Base-by-base conservation (phyloP, 2,113 vertebrate genomes). In the Mixornis gularis region DNA sequence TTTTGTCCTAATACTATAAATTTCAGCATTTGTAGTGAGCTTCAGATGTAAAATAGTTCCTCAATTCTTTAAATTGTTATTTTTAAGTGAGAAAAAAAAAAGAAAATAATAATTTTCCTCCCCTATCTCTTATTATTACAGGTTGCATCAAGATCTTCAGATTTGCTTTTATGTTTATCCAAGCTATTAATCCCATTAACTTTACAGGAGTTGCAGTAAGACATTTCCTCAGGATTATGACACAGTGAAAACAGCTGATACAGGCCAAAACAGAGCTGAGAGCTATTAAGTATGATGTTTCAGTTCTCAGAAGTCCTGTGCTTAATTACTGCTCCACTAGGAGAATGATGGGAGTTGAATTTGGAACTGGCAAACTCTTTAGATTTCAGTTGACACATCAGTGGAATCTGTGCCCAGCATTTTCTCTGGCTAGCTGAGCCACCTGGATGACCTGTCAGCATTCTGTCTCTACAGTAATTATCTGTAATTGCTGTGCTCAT, bases 141-240 rank as follows among this genome's bases (percentile, higher is more conserved):
- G 25, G 64, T 87, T 72, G 58, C 48, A 48, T 84, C 20, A 90
- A 79, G 77, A 84, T 76, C 41, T 65, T 74, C 6, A 4, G 3
- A 58, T 32, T 93, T 79, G 62, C 73, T 92, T 93, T 93, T 60
- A 72, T 82, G 34, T 69, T 34, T 79, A 70, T 90, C 53, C 62
- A 93, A 62, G 80, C 29, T 92, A 62, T 90, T 92, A 90, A 76
- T 30, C 4, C 58, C 41, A 58, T 90, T 90, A 82, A 72, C 32
- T 90, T 44, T 81, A 81, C 49, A 71, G 69, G 34, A 84, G 25
- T 78, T 93, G 44, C 83, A 88, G 18, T 30, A 59, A 79, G 63
- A 76, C 13, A 20, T 91, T 95, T 94, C 26, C 13, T 89, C 19
- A 48, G 59, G 58, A 82, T 93, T 89, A 58, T 89, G 46, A 55